Conservation (phyloP, 2,113 vertebrate genomes). For the Cnemophilus loriae region DNA sequence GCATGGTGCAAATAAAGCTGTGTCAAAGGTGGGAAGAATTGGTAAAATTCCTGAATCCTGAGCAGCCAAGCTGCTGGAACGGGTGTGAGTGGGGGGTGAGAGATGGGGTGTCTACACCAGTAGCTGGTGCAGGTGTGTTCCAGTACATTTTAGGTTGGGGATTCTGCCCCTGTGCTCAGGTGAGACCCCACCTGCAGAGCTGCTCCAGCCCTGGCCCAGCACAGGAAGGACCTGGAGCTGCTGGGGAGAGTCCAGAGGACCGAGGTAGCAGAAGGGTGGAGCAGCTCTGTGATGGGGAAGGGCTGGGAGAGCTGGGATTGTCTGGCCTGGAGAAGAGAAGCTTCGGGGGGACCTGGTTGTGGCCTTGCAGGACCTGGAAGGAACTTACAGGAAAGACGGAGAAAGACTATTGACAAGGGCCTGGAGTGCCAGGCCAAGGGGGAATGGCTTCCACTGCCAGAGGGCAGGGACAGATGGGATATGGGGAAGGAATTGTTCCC, state of each 20-base stretch:
- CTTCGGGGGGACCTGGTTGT: accelerated
- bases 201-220: neutral
- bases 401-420: neutral
- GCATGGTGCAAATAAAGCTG: neutral
- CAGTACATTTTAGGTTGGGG: neutral
- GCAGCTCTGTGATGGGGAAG: neutral
- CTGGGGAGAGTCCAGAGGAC: neutral
- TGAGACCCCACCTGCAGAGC: neutral
- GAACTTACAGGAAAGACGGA: neutral
- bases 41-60: neutral
- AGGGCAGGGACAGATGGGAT: accelerated
- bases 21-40: neutral
- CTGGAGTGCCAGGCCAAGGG: neutral
- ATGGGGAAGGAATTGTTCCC: neutral
- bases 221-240: neutral
- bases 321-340: neutral
- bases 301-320: neutral
- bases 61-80: neutral
- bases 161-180: neutral
- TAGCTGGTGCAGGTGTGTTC: neutral
- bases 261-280: neutral
- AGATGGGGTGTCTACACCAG: neutral
- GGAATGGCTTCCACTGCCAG: neutral
- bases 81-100: neutral
- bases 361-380: neutral